A percentile compares a stretch with the other conserved stretches of the same genome.
These are phyloP conservation scores for Myopa testacea DNA, from an alignment of 2,888 invertebrate genomes.

Conservation along the genomic window DNA sequence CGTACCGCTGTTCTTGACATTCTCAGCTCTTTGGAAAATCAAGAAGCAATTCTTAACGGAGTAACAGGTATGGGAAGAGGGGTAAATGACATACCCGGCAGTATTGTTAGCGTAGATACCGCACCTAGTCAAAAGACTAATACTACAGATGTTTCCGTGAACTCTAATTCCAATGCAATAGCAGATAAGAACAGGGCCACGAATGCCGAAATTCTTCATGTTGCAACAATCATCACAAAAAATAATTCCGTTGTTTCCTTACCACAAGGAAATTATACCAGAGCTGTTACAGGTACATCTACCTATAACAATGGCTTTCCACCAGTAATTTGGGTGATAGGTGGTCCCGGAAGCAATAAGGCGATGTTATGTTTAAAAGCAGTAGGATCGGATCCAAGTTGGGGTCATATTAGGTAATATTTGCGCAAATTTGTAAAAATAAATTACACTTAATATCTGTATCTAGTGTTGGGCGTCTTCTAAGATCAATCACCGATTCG, in stretches of 20 bases:
- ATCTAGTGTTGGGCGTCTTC: conserved; percentile 79
- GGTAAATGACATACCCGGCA: conserved; percentile 73
- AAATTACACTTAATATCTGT: not conserved
- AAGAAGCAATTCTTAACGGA: conserved; percentile 73
- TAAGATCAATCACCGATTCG: conserved; percentile 80
- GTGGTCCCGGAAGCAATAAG: conserved; percentile 94
- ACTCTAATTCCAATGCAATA: conserved; percentile 42
- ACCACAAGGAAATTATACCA: conserved; percentile 54
- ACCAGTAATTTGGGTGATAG: conserved; percentile 75
- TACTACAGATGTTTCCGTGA: conserved; percentile 16
- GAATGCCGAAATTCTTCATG: conserved; percentile 51
- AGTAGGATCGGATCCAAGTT: conserved; percentile 76
- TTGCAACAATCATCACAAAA: conserved; percentile 47
- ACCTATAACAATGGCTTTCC: conserved; percentile 57
- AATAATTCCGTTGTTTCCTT: conserved; percentile 52
- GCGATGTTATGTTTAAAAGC: conserved; percentile 82
- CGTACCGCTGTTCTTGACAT: conserved; percentile 82
- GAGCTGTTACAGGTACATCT: conserved; percentile 50
- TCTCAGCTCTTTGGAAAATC: conserved; percentile 77
- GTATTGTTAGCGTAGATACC: conserved; percentile 74
- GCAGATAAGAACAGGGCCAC: conserved; percentile 47
- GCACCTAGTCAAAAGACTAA: conserved; percentile 69
- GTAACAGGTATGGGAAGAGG: conserved; percentile 73
- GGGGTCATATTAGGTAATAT: conserved; percentile 78
- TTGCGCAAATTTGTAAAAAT: not conserved